Conservation (phyloP, 2,797 vertebrate genomes). For the Aotus griseimembra region DNA sequence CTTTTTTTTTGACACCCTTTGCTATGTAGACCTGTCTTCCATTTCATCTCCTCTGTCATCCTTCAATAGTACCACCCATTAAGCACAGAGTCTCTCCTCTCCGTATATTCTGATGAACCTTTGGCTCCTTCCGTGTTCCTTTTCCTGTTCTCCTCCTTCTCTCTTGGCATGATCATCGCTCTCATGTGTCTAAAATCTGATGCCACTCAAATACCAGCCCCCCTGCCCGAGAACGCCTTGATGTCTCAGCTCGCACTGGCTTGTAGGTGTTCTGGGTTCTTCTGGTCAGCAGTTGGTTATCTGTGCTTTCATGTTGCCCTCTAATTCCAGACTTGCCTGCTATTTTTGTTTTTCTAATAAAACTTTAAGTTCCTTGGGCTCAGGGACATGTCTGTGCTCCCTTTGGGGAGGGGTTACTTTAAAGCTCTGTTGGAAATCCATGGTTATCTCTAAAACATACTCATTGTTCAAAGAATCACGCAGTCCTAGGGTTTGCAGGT, state of each 20-base stretch:
- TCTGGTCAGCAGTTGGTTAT: background rate
- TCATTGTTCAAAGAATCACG: background rate
- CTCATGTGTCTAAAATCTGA: background rate
- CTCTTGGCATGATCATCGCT: background rate
- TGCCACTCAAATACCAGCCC: background rate
- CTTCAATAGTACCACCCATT: background rate
- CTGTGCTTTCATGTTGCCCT: background rate
- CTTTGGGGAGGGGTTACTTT: background rate
- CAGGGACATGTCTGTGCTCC: background rate
- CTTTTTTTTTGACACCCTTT: background rate
- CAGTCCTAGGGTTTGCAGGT: background rate
- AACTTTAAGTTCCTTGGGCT: background rate
- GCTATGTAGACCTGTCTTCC: background rate
- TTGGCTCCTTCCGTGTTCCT: background rate
- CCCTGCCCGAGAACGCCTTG: background rate
- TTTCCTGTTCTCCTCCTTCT: background rate
- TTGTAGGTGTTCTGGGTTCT: background rate
- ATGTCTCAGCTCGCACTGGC: background rate
- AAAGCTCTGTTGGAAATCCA: conserved; percentile 1
- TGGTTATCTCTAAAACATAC: background rate
- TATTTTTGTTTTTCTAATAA: conserved; percentile 17
- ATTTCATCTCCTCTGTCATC: background rate
- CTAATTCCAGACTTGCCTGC: background rate
- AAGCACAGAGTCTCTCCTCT: background rate
- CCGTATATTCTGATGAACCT: background rate